A percentile compares a stretch with the other conserved stretches of the same genome.
Conservation (phyloP, 64 coral and sea anemone species). For the Hydrozoanthus tunicans region DNA sequence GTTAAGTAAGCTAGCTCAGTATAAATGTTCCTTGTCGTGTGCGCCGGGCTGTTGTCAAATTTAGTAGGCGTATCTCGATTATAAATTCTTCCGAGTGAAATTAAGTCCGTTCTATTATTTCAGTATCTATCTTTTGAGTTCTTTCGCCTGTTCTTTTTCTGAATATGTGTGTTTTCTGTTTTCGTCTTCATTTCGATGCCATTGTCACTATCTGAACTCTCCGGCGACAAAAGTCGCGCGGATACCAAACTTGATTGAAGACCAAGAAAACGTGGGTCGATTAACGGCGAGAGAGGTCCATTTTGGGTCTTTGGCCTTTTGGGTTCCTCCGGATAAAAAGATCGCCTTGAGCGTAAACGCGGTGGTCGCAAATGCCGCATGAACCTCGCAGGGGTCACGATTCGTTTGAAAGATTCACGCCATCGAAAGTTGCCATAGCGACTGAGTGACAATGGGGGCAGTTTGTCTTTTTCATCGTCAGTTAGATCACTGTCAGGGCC, state of each 20-base stretch:
- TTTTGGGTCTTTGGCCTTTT: background rate
- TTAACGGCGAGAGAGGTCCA: background rate
- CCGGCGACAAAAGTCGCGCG: background rate
- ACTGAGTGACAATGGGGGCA: background rate
- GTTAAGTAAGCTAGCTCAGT: too few relatives aligned
- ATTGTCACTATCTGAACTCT: background rate
- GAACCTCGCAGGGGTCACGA: background rate
- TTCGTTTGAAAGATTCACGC: conserved; percentile 15
- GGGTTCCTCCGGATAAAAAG: background rate
- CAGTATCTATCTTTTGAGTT: too few relatives aligned
- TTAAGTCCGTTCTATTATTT: too few relatives aligned
- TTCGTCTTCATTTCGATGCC: background rate
- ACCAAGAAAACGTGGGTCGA: background rate
- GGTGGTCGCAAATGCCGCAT: conserved; percentile 21
- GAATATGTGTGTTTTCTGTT: background rate
- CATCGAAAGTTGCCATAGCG: conserved; percentile 43
- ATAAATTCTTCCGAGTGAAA: too few relatives aligned
- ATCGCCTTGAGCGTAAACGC: background rate
- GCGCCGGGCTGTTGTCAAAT: too few relatives aligned
- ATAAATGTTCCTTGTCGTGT: too few relatives aligned
- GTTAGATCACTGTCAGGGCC: background rate
- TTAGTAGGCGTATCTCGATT: too few relatives aligned
- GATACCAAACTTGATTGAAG: conserved; percentile 4
- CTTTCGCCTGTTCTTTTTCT: background rate
- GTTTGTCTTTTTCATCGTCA: conserved; percentile 1